These are phyloP conservation scores for Diabrotica undecimpunctata DNA, from an alignment of 1,140 invertebrate species.

Conservation along the genomic window DNA sequence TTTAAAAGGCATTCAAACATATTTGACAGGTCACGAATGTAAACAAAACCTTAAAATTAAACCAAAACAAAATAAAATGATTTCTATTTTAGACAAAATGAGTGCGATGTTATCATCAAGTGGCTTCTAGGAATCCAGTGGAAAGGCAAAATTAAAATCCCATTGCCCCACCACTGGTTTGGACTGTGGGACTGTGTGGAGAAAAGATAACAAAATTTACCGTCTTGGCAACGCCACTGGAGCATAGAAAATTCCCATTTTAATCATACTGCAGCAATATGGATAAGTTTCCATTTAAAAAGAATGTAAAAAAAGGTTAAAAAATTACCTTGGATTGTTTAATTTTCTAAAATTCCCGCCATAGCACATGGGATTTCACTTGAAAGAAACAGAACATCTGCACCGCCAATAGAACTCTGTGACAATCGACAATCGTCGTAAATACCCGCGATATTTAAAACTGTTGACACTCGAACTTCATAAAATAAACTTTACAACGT, in stretches of 20 bases:
- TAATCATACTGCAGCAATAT: too few relatives aligned
- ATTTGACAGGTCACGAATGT: too few relatives aligned
- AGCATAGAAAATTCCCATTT: slow-evolving; percentile 24
- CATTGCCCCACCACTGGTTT: slow-evolving; percentile 26
- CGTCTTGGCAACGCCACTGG: slow-evolving; percentile 33
- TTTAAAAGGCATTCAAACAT: too few relatives aligned
- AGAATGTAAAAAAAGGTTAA: not conserved
- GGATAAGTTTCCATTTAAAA: too few relatives aligned
- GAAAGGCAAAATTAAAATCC: slow-evolving; percentile 9
- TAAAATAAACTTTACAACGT: slow-evolving; percentile 11
- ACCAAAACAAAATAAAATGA: too few relatives aligned
- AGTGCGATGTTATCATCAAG: too few relatives aligned
- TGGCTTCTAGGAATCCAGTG: not conserved
- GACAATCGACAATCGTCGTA: slow-evolving; percentile 44
- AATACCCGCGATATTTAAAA: slow-evolving; percentile 48
- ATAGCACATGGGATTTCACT: slow-evolving; percentile 38
- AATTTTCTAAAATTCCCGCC: slow-evolving; percentile 42
- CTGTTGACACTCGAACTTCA: slow-evolving; percentile 24
- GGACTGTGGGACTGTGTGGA: slow-evolving; percentile 20
- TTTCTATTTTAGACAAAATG: too few relatives aligned
- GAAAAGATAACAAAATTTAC: slow-evolving; percentile 39
- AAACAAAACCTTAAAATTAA: too few relatives aligned
- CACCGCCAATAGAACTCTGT: slow-evolving; percentile 43
- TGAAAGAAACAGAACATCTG: slow-evolving; percentile 44
- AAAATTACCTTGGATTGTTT: slow-evolving; percentile 30